Evolutionary conservation across 2,888 invertebrate genomes (phyloP), one percentile per base, ranked within the genome.

Genomic region (Malthinus flaveolus): DNA sequence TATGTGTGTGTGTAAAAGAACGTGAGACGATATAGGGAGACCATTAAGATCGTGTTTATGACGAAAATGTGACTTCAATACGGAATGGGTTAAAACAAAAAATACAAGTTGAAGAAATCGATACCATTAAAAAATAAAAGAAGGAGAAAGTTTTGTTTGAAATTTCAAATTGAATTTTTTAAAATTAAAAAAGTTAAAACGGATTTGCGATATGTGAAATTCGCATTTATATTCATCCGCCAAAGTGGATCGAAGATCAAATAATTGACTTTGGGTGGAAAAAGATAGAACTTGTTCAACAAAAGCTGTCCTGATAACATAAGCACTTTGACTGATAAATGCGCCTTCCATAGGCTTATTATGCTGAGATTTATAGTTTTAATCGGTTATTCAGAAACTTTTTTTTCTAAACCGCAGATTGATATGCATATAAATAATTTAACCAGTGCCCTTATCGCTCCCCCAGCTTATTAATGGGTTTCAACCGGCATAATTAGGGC

Each of bases 251-350:
- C 39, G 13, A 42, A 42, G 23, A 42, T 42, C 39, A 15, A 42
- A 42, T 42, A 42, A 42, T 42, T 42, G 39, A 42, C 39, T 42
- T 23, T 42, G 39, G 15, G 39, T 42, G 39, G 15, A 42, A 42
- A 42, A 12, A 42, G 39, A 42, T 42, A 42, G 39, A 42, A 42
- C 15, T 42, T 42, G 39, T 42, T 42, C 39, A 42, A 42, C 39
- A 42, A 42, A 42, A 42, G 39, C 39, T 42, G 39, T 12, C 39
- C 15, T 42, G 39, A 42, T 42, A 42, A 42, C 39, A 42, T 42
- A 42, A 42, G 39, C 39, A 42, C 39, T 42, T 42, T 42, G 39
- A 42, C 39, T 42, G 39, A 42, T 42, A 42, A 42, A 42, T 42
- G 39, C n/a, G 10, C 39, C 23, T 23, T 23, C 23, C 39, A 23